Percentiles rank a stretch among this genome's conserved stretches.
phyloP scores from a whole-genome alignment of 2,797 vertebrate species.

The Clarias pachynema region DNA sequence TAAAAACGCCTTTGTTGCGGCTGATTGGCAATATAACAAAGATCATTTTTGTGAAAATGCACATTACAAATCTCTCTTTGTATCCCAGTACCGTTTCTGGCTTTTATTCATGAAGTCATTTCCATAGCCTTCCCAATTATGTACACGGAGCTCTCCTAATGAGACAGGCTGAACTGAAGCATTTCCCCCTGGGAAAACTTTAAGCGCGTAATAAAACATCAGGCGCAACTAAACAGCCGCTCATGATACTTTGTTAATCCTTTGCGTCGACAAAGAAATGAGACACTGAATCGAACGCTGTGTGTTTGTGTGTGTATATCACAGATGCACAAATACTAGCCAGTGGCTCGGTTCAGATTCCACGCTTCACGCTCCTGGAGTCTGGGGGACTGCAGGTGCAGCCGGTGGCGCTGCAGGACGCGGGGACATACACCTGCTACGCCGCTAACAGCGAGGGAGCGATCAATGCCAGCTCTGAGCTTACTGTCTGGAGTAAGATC shows the following conservation, averaged over 20 bases:
- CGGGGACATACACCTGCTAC: constrained; percentile 87
- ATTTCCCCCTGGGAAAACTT: constrained; percentile 49
- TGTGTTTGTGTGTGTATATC: constrained; percentile 40
- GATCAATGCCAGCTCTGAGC: constrained; percentile 77
- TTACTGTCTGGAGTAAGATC: constrained; percentile 93
- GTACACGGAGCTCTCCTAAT: constrained; percentile 43
- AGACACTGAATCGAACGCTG: constrained; percentile 17
- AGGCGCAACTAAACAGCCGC: constrained; percentile 41
- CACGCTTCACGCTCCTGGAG: constrained; percentile 86
- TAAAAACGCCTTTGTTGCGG: constrained; percentile 51
- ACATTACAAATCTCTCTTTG: constrained; percentile 50
- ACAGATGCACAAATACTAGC: constrained; percentile 84
- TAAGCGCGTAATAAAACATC: constrained; percentile 56
- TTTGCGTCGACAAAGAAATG: constrained; percentile 36
- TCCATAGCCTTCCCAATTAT: constrained; percentile 55
- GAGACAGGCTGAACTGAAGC: constrained; percentile 41
- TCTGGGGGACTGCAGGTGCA: constrained; percentile 87
- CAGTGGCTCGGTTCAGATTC: constrained; percentile 86
- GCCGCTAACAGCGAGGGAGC: constrained; percentile 82
- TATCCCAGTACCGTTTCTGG: constrained; percentile 38
- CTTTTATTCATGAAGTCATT: constrained; percentile 57
- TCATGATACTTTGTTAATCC: constrained; percentile 52
- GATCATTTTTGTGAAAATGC: constrained; percentile 51
- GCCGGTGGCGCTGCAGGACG: constrained; percentile 83
- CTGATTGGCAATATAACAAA: constrained; percentile 50